phyloP scores from a whole-genome alignment of 2,888 invertebrate species.

The Sinelater perroti region DNA sequence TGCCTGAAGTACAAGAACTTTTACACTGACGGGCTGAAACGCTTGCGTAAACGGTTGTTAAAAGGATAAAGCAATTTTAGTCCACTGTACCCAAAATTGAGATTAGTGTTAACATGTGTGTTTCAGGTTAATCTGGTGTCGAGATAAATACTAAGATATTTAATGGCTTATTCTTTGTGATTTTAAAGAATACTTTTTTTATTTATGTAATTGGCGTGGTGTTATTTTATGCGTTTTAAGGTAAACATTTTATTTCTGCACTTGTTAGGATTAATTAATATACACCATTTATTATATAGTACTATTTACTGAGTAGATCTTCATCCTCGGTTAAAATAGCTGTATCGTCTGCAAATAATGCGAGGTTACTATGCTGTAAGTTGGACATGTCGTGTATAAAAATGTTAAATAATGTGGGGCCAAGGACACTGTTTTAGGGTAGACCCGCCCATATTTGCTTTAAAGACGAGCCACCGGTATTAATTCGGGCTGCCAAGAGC shows the following conservation, averaged over 20 bases:
- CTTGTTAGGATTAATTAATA: background rate
- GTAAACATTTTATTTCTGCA: background rate
- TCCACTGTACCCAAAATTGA: slow-evolving; percentile 5
- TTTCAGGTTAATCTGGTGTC: background rate
- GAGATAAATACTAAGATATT: background rate
- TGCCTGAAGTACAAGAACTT: no score
- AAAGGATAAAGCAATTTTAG: slow-evolving; percentile 4
- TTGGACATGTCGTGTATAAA: background rate
- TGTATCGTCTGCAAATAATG: slow-evolving; percentile 4
- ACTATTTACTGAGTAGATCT: no score
- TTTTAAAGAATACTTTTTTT: no score
- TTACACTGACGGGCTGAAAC: no score
- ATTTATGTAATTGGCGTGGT: slow-evolving; percentile 2
- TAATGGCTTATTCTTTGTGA: no score
- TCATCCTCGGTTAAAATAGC: background rate
- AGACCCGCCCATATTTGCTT: background rate
- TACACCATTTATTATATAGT: background rate
- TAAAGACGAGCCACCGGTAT: background rate
- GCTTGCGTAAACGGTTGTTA: background rate
- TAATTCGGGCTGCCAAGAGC: background rate
- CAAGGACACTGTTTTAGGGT: background rate
- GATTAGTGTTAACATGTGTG: background rate
- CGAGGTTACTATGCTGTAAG: background rate
- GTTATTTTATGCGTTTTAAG: slow-evolving; percentile 1
- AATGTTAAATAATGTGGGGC: slow-evolving; percentile 2